Evolutionary conservation across 2,888 invertebrate species (phyloP).

Genomic region (Disparrhopalites patrizii): DNA sequence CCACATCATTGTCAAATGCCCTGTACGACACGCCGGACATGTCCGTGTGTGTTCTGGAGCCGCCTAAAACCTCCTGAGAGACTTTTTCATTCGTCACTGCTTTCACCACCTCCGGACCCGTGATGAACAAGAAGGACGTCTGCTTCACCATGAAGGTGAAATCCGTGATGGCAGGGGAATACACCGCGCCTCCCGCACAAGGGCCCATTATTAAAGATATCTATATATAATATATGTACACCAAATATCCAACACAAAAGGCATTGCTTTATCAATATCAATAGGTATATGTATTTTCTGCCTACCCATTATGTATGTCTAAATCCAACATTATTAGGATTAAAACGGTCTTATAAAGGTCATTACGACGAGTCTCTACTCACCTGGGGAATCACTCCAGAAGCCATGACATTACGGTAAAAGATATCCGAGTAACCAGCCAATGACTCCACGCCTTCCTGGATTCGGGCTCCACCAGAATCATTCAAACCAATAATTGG

Average conservation of each 20-base stretch:
- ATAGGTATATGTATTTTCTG: background rate
- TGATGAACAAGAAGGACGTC: constrained; percentile 65
- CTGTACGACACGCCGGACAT: constrained; percentile 63
- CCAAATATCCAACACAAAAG: constrained; percentile 11
- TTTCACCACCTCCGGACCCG: constrained; percentile 67
- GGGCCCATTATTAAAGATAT: constrained; percentile 68
- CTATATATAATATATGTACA: constrained; percentile 50
- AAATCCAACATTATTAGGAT: background rate
- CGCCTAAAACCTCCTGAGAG: constrained; percentile 65
- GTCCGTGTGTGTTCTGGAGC: constrained; percentile 62
- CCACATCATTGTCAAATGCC: constrained; percentile 65
- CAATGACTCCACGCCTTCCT: constrained; percentile 65
- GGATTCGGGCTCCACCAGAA: constrained; percentile 66
- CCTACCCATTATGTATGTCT: background rate
- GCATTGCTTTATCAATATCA: constrained; percentile 11
- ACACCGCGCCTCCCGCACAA: constrained; percentile 66
- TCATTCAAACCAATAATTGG: constrained; percentile 67
- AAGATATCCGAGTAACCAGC: constrained; percentile 68
- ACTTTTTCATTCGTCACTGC: constrained; percentile 65
- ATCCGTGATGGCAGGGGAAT: constrained; percentile 66
- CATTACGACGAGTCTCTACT: background rate
- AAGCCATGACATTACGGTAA: constrained; percentile 62
- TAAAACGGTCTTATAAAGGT: background rate
- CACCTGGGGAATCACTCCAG: constrained; percentile 62
- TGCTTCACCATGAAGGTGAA: constrained; percentile 67